phyloP scores from a whole-genome alignment of 2,797 vertebrate genomes.

The Falco rusticolus region DNA sequence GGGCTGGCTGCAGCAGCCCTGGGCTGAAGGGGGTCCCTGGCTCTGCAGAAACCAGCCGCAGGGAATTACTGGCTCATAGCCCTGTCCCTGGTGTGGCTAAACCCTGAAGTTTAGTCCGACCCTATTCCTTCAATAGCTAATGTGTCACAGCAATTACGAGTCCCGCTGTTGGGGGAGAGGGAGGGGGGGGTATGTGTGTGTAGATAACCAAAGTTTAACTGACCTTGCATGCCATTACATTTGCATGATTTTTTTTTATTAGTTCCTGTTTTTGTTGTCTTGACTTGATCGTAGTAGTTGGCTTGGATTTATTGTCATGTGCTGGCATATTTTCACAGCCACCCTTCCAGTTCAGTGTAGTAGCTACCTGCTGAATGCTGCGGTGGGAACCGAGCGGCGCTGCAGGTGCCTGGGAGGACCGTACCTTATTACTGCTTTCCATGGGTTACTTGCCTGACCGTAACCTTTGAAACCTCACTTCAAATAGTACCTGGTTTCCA shows the following conservation, averaged over 20 bases:
- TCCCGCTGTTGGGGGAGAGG: background rate
- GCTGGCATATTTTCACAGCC: background rate
- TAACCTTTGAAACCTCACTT: background rate
- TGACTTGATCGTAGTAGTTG: background rate
- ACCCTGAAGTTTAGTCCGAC: accelerated
- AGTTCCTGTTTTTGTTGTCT: background rate
- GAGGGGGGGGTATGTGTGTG: background rate
- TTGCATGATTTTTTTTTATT: background rate
- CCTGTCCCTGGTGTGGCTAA: accelerated
- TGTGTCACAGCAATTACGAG: background rate
- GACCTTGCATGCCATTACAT: conserved; percentile 41
- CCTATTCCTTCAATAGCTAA: background rate
- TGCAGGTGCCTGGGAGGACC: background rate
- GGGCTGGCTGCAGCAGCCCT: background rate
- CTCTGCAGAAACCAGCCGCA: background rate
- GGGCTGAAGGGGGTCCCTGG: background rate
- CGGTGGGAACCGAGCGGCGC: background rate
- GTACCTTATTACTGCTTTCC: background rate
- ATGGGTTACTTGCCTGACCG: background rate
- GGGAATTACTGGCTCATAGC: background rate
- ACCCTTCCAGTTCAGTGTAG: background rate
- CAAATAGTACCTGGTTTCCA: background rate
- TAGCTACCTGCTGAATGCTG: background rate
- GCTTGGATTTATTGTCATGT: background rate
- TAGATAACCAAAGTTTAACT: conserved; percentile 40